Percentiles rank a stretch among this genome's conserved stretches.
phyloP scores from a whole-genome alignment of 2,797 vertebrate genomes.

The Phataginus tetradactyla region DNA sequence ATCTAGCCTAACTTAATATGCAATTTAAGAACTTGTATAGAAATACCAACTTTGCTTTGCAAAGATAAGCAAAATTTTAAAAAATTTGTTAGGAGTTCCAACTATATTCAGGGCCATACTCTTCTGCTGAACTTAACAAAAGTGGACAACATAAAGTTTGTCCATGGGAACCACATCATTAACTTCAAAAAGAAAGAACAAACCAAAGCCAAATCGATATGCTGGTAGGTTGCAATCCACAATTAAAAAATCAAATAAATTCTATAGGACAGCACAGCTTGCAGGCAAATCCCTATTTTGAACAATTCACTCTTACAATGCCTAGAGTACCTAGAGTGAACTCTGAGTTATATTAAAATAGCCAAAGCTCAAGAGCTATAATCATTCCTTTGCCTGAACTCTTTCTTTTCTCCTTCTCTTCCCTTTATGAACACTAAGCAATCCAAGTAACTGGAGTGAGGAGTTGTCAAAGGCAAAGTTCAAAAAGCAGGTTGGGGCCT shows the following conservation, averaged over 20 bases:
- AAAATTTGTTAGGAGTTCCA: not conserved
- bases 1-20: not conserved
- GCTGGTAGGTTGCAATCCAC: not conserved
- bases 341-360: not conserved
- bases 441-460: not conserved
- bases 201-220: not conserved
- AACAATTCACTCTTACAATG: not conserved
- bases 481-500: not conserved
- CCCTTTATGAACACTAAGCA: not conserved
- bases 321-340: not conserved
- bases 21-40: not conserved
- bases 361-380: not conserved
- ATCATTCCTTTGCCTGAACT: not conserved
- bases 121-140: not conserved
- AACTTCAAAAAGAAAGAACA: slow-evolving; percentile 26
- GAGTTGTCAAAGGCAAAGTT: not conserved
- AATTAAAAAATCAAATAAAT: slow-evolving; percentile 10
- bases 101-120: not conserved
- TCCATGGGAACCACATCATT: not conserved
- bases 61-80: not conserved
- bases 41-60: not conserved
- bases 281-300: not conserved
- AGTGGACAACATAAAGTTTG: not conserved
- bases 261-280: not conserved
- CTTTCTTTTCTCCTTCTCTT: not conserved